Conservation (phyloP, 2,888 invertebrate genomes). For the Drosophila leonis region DNA sequence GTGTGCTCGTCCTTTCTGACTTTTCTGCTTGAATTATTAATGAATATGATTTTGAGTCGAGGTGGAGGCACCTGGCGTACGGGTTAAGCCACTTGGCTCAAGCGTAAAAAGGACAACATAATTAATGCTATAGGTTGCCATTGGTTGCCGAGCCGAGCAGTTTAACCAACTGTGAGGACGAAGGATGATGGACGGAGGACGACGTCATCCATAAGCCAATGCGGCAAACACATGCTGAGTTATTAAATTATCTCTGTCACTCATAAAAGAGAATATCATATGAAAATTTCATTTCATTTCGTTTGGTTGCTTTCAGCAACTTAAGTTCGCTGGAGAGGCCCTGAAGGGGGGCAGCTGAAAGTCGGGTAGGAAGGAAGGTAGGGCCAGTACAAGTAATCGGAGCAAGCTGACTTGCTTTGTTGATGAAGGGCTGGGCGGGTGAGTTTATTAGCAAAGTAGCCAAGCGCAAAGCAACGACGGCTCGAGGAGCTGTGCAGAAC, state of each 20-base stretch:
- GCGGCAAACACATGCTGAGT: slow-evolving; percentile 69
- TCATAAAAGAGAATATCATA: slow-evolving; percentile 77
- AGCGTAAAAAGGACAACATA: slow-evolving; percentile 78
- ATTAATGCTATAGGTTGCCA: slow-evolving; percentile 69
- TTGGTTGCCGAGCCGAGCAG: slow-evolving; percentile 40
- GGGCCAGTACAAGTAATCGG: slow-evolving; percentile 7
- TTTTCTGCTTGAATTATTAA: slow-evolving; percentile 77
- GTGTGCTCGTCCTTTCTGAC: slow-evolving; percentile 71
- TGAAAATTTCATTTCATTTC: slow-evolving; percentile 79
- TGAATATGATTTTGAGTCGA: slow-evolving; percentile 62
- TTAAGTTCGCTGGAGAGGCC: slow-evolving; percentile 2
- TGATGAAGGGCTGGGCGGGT: slow-evolving; percentile 38
- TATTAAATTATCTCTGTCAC: slow-evolving; percentile 77
- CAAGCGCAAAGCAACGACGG: slow-evolving; percentile 68
- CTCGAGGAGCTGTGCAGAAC: slow-evolving; percentile 10
- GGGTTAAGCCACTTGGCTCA: slow-evolving; percentile 38
- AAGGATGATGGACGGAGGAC: not conserved
- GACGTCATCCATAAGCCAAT: slow-evolving; percentile 51
- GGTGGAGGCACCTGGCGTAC: not conserved
- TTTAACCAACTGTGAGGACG: slow-evolving; percentile 44
- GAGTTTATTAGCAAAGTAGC: slow-evolving; percentile 79
- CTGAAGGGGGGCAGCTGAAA: not conserved
- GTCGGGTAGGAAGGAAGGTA: not conserved
- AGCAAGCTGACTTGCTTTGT: slow-evolving; percentile 18
- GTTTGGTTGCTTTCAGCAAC: slow-evolving; percentile 68